Conservation (phyloP, 2,888 invertebrate species). For the Caenorhabditis parvicauda region DNA sequence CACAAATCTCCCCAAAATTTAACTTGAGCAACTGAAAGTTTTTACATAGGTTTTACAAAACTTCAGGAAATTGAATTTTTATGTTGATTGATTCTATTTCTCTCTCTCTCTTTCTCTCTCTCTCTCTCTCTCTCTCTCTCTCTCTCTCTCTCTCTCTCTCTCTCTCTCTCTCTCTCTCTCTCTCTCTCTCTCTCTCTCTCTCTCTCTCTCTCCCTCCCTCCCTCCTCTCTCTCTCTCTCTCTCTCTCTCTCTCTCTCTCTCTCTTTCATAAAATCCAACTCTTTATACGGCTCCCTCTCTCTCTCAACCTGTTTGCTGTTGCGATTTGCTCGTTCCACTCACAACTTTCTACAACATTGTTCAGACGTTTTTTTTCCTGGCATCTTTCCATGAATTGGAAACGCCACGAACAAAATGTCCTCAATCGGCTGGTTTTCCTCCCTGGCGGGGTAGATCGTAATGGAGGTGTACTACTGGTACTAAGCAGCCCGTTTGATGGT, state of each 20-base stretch:
- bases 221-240: constrained; percentile 5
- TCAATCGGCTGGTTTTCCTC: constrained; percentile 23
- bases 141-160: constrained; percentile 4
- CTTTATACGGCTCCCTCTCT: too few species aligned
- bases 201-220: constrained; percentile 5
- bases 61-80: too few species aligned
- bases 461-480: constrained; percentile 18
- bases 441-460: constrained; percentile 30
- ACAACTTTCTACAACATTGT: too few species aligned
- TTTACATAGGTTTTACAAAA: too few species aligned
- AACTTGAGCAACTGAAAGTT: too few species aligned
- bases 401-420: constrained; percentile 21
- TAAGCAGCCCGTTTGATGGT: constrained; percentile 16
- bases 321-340: too few species aligned
- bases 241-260: not conserved
- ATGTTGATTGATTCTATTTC: not conserved
- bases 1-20: too few species aligned
- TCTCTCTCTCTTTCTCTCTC: constrained; percentile 1
- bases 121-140: not conserved
- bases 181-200: constrained; percentile 6
- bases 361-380: too few species aligned
- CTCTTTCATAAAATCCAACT: not conserved
- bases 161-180: not conserved
- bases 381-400: constrained; percentile 26
- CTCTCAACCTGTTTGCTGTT: too few species aligned